Evolutionary conservation across 2,797 vertebrate species (phyloP), one percentile per base, ranked within the genome.

Genomic region (Acrocephalus scirpaceus): DNA sequence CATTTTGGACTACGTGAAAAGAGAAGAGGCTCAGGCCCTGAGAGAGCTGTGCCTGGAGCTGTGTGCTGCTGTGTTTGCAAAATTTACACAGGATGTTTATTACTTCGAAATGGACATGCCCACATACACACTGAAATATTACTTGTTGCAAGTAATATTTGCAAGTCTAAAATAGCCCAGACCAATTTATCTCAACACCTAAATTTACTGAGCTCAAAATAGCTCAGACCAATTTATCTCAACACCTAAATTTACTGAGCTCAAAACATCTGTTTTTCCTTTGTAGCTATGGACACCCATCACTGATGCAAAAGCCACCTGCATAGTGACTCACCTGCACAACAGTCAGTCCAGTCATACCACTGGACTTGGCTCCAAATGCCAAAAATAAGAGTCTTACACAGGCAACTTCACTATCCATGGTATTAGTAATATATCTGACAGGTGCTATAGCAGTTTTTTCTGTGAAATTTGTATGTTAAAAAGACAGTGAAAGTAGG

Each of bases 311-410:
- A 85, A 95, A 73, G 10, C 56, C 86, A 82, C 71, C 64, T 50
- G 84, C 86, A 76, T 20, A 38, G 13, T 85, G 91, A 94, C 45
- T 95, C 93, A 93, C 74, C 44, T 65, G 56, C 77, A 45, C 56
- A 54, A 75, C 69, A 50, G 30, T 22, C 58, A 75, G 42, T 64
- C 34, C 42, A 65, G 71, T 70, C 78, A 71, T 27, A 51, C 54
- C 84, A 9, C 32, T 73, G 71, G 51, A 75, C 84, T n/a, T 34
- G 47, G 22, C 53, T 93, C 67, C 75, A 47, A 73, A 22, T 76
- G 48, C 78, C 45, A 79, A 90, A 91, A 94, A 83, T 77, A 83
- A 60, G 27, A 47, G 21, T 73, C 65, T 76, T 50, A 32, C 36
- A 29, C 11, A 56, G 65, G 42, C 2, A 4, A 23, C 48, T 77